Conservation (phyloP, 2,797 vertebrate species). For the Mormyrops attenuatus region DNA sequence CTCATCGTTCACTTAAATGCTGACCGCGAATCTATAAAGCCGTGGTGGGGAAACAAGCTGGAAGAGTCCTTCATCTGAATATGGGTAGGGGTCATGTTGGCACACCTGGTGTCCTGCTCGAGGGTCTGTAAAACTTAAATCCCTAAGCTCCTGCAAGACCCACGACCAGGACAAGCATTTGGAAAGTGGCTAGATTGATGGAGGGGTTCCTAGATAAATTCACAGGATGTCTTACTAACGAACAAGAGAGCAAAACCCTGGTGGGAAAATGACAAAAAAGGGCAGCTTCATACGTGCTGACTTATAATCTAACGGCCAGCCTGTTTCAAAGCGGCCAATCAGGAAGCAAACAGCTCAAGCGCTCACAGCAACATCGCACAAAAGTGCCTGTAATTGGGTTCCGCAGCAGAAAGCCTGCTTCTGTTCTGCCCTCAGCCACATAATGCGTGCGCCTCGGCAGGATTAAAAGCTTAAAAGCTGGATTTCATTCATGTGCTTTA, state of each 20-base stretch:
- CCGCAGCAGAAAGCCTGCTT: not conserved
- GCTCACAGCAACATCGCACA: not conserved
- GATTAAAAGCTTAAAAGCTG: slow-evolving; percentile 8
- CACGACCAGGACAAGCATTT: not conserved
- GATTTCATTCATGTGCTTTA: not conserved
- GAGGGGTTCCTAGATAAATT: not conserved
- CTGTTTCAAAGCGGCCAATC: not conserved
- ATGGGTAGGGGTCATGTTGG: not conserved
- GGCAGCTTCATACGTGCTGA: not conserved
- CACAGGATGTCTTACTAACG: not conserved
- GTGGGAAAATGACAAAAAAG: not conserved
- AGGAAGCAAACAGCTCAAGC: not conserved
- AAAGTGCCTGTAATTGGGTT: not conserved
- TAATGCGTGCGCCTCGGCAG: not conserved
- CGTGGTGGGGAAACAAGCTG: not conserved
- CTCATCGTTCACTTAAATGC: not conserved
- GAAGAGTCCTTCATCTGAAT: not conserved
- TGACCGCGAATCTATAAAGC: not conserved
- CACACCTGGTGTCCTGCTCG: not conserved
- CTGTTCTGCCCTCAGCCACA: not conserved
- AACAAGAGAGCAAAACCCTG: not conserved
- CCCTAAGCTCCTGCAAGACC: not conserved
- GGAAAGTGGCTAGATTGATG: not conserved
- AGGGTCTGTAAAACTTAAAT: not conserved
- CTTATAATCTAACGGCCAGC: not conserved